Conservation (phyloP, 2,113 vertebrate genomes). For the Euleptes europaea region DNA sequence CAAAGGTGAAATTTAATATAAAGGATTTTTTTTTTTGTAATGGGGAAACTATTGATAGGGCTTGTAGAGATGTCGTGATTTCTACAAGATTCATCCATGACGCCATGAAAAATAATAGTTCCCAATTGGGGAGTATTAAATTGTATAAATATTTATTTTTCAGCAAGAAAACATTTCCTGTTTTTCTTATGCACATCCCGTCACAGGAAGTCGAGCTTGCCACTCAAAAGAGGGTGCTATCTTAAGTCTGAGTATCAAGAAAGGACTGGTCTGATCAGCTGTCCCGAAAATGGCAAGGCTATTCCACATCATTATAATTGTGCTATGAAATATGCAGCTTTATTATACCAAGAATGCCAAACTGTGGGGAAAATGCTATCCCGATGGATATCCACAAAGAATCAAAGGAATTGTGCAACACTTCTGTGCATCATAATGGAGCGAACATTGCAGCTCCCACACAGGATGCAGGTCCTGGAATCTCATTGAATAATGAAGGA, state of each 20-base stretch:
- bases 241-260: neutral
- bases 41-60: neutral
- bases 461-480: neutral
- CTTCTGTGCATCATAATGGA: neutral
- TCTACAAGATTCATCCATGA: neutral
- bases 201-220: neutral
- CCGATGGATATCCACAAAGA: neutral
- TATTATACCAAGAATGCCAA: neutral
- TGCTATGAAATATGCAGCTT: neutral
- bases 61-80: neutral
- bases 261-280: neutral
- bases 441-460: neutral
- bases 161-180: constrained; percentile 16
- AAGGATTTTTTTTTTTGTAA: neutral
- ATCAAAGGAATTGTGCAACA: neutral
- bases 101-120: neutral
- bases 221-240: neutral
- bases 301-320: neutral
- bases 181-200: constrained; percentile 9
- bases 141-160: constrained; percentile 26
- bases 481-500: neutral
- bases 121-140: neutral
- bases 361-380: neutral
- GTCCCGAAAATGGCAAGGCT: neutral
- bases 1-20: neutral